These are phyloP conservation scores for Tachystola acroxantha DNA, from an alignment of 2,888 invertebrate genomes.

Conservation along the genomic window DNA sequence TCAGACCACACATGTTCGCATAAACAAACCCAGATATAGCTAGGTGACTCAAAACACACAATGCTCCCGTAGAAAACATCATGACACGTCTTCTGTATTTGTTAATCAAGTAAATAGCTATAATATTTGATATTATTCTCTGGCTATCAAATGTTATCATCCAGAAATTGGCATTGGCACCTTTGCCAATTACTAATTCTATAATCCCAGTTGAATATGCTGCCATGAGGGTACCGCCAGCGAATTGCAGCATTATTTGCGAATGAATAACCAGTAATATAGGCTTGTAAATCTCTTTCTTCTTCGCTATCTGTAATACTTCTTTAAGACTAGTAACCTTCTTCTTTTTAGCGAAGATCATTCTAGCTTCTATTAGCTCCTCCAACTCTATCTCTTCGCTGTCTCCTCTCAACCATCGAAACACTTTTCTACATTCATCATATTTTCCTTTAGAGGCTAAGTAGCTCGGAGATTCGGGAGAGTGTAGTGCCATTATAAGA, in stretches of 20 bases:
- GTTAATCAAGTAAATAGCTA: constrained; percentile 79
- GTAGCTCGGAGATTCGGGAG: constrained; percentile 83
- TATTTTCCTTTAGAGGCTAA: constrained; percentile 71
- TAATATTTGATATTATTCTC: constrained; percentile 75
- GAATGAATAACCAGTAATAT: constrained; percentile 77
- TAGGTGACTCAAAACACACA: constrained; percentile 76
- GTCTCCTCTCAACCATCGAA: constrained; percentile 76
- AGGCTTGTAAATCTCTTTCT: constrained; percentile 74
- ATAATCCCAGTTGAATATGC: constrained; percentile 82
- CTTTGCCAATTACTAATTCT: constrained; percentile 70
- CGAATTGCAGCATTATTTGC: constrained; percentile 80
- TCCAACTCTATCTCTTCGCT: constrained; percentile 54
- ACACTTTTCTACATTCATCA: constrained; percentile 72
- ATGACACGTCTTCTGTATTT: constrained; percentile 78
- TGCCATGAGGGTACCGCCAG: constrained; percentile 82
- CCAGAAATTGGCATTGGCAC: constrained; percentile 79
- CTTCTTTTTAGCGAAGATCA: constrained; percentile 22
- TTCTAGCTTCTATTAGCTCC: constrained; percentile 43
- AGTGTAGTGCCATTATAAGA: constrained; percentile 47
- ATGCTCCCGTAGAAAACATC: constrained; percentile 75
- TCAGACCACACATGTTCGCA: constrained; percentile 29
- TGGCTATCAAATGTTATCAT: constrained; percentile 81
- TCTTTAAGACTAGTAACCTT: constrained; percentile 15
- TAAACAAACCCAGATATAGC: constrained; percentile 64
- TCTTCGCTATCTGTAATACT: constrained; percentile 29